Evolutionary conservation across 2,797 vertebrate species (phyloP).

Genomic region (Erpetoichthys calabaricus): DNA sequence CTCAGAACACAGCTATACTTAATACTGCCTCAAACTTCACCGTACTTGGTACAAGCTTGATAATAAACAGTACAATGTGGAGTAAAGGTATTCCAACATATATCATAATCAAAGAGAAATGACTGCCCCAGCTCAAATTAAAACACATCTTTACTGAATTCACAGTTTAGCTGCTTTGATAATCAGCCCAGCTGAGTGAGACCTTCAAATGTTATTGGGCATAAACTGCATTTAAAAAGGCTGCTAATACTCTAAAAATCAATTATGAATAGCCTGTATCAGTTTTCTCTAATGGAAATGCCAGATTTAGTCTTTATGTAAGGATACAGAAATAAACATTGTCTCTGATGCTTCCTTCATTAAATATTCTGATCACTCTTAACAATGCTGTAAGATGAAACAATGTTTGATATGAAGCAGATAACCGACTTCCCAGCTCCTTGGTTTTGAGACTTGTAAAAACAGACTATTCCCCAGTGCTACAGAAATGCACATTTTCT

Average conservation of each 20-base stretch:
- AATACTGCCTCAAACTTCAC: conserved; percentile 13
- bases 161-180: conserved; percentile 27
- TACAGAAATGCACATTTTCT: too few species aligned
- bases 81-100: too few species aligned
- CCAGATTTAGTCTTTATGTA: conserved; percentile 19
- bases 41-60: conserved; percentile 25
- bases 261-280: conserved; percentile 22
- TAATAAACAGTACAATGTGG: background rate
- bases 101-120: too few species aligned
- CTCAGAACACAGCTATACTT: conserved; percentile 44
- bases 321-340: conserved; percentile 20
- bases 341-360: conserved; percentile 1
- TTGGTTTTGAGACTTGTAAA: too few species aligned
- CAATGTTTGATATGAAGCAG: conserved; percentile 2
- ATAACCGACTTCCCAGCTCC: background rate
- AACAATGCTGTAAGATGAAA: conserved; percentile 2
- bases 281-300: conserved; percentile 2
- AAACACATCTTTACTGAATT: background rate
- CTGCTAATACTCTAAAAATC: conserved; percentile 24
- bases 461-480: too few species aligned
- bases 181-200: conserved; percentile 15
- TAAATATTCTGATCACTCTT: conserved; percentile 5
- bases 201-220: conserved; percentile 27
- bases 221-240: conserved; percentile 13
- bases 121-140: too few species aligned